Conservation (phyloP, 2,888 invertebrate genomes). For the Chalcis sispes region DNA sequence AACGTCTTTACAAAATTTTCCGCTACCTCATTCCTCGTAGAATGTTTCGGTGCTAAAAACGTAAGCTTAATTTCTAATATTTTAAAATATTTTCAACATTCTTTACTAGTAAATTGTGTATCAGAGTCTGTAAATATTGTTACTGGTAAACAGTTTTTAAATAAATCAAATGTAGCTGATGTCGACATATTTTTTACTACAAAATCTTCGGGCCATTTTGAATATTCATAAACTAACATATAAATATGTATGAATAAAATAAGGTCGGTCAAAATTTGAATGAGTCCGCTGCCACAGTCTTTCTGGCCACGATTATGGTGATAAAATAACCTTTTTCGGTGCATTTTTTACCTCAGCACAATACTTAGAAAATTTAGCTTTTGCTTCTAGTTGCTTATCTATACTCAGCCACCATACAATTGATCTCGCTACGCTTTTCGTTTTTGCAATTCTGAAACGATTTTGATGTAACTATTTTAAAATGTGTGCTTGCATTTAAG, state of each 20-base stretch:
- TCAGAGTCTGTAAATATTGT: constrained; percentile 14
- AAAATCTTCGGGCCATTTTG: constrained; percentile 24
- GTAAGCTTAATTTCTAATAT: background rate
- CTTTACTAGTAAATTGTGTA: constrained; percentile 5
- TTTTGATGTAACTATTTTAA: constrained; percentile 26
- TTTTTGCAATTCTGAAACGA: constrained; percentile 48
- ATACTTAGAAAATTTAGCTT: constrained; percentile 3
- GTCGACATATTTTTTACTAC: background rate
- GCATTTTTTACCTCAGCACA: background rate
- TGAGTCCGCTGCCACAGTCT: constrained; percentile 38
- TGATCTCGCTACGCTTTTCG: constrained; percentile 43
- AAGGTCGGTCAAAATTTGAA: constrained; percentile 7
- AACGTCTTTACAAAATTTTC: too few species aligned
- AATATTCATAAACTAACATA: background rate
- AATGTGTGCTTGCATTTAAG: constrained; percentile 9
- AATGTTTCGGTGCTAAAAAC: background rate
- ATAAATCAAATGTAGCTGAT: background rate
- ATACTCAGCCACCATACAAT: constrained; percentile 46
- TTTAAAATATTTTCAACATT: constrained; percentile 2
- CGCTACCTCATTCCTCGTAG: too few species aligned
- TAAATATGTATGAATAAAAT: constrained; percentile 9
- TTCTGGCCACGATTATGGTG: constrained; percentile 16
- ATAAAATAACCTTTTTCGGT: background rate
- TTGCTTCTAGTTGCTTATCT: background rate
- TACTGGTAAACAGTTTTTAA: constrained; percentile 7